These are phyloP conservation scores for Decapterus maruadsi DNA, from an alignment of 2,797 vertebrate genomes.

Conservation along the genomic window DNA sequence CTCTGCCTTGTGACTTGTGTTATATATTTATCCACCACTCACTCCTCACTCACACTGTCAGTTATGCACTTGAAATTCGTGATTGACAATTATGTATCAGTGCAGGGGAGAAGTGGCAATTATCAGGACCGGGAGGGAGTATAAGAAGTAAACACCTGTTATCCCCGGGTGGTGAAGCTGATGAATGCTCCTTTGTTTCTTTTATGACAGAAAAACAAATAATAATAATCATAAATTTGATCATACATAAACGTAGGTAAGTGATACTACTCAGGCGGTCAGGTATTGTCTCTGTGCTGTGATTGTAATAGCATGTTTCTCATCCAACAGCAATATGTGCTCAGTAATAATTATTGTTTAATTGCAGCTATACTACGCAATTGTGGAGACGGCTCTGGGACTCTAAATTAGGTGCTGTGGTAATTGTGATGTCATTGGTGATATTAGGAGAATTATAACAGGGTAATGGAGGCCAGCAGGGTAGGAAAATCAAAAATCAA, in stretches of 20 bases:
- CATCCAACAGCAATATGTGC: background rate
- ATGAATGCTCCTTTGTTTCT: conserved; percentile 4
- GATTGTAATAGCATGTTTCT: background rate
- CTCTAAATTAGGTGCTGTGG: conserved; percentile 1
- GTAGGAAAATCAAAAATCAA: background rate
- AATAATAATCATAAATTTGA: background rate
- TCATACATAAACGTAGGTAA: conserved; percentile 10
- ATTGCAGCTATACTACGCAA: conserved; percentile 13
- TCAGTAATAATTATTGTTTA: conserved; percentile 23
- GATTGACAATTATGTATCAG: conserved; percentile 9
- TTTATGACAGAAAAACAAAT: background rate
- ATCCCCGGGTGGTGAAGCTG: background rate
- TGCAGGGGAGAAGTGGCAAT: background rate
- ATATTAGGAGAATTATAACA: background rate
- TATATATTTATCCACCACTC: conserved; percentile 14
- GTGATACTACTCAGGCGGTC: conserved; percentile 6
- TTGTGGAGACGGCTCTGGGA: conserved; percentile 5
- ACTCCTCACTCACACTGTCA: conserved; percentile 15
- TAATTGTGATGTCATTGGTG: conserved; percentile 1
- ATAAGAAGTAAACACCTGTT: conserved; percentile 11
- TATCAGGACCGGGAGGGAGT: conserved; percentile 7
- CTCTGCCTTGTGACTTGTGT: conserved; percentile 6
- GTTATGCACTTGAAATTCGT: background rate
- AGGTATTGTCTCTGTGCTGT: background rate
- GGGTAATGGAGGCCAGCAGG: background rate